A percentile compares a stretch with the other conserved stretches of the same genome.
Evolutionary conservation across 1,140 invertebrate genomes (phyloP).

Genomic region (Neotoxoptera formosana): DNA sequence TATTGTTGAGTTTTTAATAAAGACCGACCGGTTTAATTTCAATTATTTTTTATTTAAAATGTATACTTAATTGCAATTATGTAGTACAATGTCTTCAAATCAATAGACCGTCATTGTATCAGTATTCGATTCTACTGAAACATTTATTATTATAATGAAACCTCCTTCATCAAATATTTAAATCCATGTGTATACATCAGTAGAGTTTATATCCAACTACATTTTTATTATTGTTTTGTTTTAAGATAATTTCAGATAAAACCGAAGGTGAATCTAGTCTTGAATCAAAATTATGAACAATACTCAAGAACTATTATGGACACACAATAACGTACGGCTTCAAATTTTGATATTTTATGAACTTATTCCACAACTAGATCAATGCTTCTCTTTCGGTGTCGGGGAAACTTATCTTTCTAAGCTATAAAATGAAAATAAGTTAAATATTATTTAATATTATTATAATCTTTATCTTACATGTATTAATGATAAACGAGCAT

Average conservation of each 20-base stretch:
- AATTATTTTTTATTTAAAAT: not conserved
- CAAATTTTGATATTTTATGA: slow-evolving; percentile 35
- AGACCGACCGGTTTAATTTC: not conserved
- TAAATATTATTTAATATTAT: not conserved
- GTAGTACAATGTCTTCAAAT: not conserved
- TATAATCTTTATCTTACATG: not conserved
- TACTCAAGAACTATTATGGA: slow-evolving; percentile 11
- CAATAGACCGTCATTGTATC: not conserved
- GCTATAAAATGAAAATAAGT: slow-evolving; percentile 31
- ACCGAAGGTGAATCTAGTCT: not conserved
- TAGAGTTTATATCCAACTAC: not conserved
- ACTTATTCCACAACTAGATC: slow-evolving; percentile 23
- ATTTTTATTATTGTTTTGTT: not conserved
- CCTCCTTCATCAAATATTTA: not conserved
- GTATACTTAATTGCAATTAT: not conserved
- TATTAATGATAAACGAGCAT: slow-evolving; percentile 25
- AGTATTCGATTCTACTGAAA: not conserved
- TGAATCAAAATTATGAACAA: not conserved
- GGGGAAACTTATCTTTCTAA: slow-evolving; percentile 48
- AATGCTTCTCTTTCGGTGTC: slow-evolving; percentile 53
- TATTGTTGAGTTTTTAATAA: not conserved
- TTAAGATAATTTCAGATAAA: slow-evolving; percentile 41
- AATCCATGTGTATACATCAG: not conserved
- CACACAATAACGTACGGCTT: slow-evolving; percentile 34
- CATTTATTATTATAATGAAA: not conserved